These are phyloP conservation scores for Threskiornis aethiopicus DNA, from an alignment of 2,797 vertebrate genomes.

Conservation along the genomic window DNA sequence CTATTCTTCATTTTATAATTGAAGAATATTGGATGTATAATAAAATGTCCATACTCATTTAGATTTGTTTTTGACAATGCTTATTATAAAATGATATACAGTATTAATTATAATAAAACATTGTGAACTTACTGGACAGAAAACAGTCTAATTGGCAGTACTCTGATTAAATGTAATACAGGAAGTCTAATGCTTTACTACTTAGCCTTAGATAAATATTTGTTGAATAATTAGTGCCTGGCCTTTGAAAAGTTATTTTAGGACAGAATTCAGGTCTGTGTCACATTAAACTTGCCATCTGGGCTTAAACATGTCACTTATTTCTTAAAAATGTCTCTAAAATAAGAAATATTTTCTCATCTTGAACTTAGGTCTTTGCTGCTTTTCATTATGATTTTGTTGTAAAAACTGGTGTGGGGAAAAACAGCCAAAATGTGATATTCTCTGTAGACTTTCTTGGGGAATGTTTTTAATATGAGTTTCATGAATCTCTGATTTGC, in stretches of 20 bases:
- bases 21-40: background rate
- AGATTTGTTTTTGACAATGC: background rate
- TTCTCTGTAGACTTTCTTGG: background rate
- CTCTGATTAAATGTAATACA: background rate
- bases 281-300: background rate
- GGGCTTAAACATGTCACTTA: background rate
- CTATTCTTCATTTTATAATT: background rate
- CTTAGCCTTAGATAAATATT: background rate
- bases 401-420: background rate
- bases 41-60: background rate
- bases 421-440: background rate
- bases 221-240: background rate
- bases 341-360: background rate
- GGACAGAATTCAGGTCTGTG: background rate
- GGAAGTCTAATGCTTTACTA: background rate
- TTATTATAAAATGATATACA: background rate
- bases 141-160: background rate
- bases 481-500: background rate
- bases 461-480: background rate
- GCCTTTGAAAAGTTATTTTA: background rate
- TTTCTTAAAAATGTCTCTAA: background rate
- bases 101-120: background rate
- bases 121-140: background rate
- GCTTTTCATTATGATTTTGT: background rate
- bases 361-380: background rate